Base-by-base conservation (phyloP, 2,113 vertebrate species). In the Atractosteus spatula region DNA sequence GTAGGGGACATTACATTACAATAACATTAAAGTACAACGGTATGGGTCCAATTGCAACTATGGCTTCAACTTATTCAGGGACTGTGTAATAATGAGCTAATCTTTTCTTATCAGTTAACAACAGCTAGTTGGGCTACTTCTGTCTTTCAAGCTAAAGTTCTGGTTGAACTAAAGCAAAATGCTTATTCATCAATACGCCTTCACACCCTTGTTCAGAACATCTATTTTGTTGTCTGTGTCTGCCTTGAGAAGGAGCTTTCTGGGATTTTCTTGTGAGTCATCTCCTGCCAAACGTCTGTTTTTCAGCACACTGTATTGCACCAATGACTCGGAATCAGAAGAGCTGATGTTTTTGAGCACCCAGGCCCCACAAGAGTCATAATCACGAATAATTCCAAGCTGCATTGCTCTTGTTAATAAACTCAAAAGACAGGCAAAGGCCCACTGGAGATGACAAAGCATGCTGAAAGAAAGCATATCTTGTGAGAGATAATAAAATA, bases 41-140 rank as follows among this genome's bases (percentile, higher is more conserved):
- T 29, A 29, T 29, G 29, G 29, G 29, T 29, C 29, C 29, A 29
- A 29, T 29, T 29, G 29, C 29, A 29, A 29, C 29, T 29, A 29
- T 29, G 29, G 29, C 29, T 29, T 29, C 29, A 29, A 29, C 29
- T 29, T 29, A 29, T 29, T 29, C 29, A 29, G 29, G 29, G 29
- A 2, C 29, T 29, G 29, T 29, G 2, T 29, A 29, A 65, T 29
- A 63, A 55, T 54, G 59, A 45, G 13, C 41, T 44, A 56, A 42
- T 57, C 3, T 71, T n/a, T 69, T 65, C 78, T 87, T 85, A 90
- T 89, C 85, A 82, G 78, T 66, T 57, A 71, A 73, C 77, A 10
- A 16, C 82, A 87, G 80, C 45, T 63, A 0, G 43, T 57, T 41
- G 66, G 42, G 64, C 56, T 55, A 73, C 55, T 72, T 76, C 74